Conservation (phyloP, 2,113 vertebrate genomes). For the Excalfactoria chinensis region DNA sequence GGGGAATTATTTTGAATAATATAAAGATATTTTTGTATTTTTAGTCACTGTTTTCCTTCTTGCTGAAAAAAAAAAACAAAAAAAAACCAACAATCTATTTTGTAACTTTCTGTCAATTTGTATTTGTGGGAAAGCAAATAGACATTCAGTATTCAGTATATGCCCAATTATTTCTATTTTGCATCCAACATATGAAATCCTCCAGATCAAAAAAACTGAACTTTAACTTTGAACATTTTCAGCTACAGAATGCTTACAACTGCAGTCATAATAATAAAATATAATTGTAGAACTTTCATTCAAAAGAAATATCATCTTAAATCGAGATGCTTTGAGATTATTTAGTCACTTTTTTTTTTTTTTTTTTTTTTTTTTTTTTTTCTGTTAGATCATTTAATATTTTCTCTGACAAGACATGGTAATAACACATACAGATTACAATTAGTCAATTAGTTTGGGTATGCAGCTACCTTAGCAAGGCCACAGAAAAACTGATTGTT, state of each 20-base stretch:
- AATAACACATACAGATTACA: neutral
- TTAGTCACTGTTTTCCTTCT: conserved; percentile 7
- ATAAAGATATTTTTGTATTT: conserved; percentile 1
- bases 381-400: neutral
- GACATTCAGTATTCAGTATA: neutral
- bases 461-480: neutral
- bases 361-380: too few relatives aligned
- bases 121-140: conserved; percentile 2
- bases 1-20: conserved; percentile 47
- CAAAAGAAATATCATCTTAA: neutral
- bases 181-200: neutral
- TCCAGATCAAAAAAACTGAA: neutral
- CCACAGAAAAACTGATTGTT: neutral
- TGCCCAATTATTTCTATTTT: neutral
- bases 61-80: neutral
- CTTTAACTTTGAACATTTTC: neutral
- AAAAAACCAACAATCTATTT: neutral
- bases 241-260: neutral
- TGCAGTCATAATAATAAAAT: neutral
- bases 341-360: neutral
- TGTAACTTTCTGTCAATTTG: conserved; percentile 1
- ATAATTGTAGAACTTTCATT: neutral
- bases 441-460: neutral
- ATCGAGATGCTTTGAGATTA: neutral
- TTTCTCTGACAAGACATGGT: neutral